Evolutionary conservation across 2,113 vertebrate species (phyloP).

Genomic region (Phoenicopterus ruber): DNA sequence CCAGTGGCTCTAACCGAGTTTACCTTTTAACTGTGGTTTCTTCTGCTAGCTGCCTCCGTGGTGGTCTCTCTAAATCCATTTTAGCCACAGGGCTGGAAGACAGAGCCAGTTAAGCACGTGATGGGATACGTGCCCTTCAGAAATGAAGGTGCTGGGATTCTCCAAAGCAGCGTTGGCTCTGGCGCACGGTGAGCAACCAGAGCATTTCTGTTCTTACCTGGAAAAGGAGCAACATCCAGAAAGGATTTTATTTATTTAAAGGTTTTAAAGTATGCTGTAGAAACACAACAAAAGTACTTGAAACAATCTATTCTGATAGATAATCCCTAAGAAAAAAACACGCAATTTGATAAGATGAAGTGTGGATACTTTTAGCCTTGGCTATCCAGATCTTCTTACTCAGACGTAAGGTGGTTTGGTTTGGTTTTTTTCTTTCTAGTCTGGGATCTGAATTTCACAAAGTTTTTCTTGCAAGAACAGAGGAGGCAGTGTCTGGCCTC

Average conservation of each 20-base stretch:
- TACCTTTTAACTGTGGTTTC: background rate
- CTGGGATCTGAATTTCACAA: background rate
- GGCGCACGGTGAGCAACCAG: background rate
- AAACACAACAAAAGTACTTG: background rate
- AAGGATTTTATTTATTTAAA: background rate
- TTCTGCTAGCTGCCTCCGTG: background rate
- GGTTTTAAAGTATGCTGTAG: background rate
- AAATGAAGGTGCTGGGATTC: background rate
- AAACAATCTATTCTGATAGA: background rate
- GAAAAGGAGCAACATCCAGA: background rate
- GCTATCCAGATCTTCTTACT: background rate
- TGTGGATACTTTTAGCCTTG: background rate
- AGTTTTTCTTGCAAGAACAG: background rate
- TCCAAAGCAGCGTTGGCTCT: background rate
- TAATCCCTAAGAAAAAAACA: background rate
- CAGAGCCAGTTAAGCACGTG: background rate
- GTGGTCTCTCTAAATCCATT: background rate
- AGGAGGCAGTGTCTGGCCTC: background rate
- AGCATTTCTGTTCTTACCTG: background rate
- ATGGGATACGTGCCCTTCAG: background rate
- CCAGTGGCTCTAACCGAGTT: background rate
- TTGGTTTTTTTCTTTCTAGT: background rate
- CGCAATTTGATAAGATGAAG: background rate
- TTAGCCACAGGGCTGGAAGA: background rate
- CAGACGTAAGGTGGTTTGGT: accelerated